phyloP scores from a whole-genome alignment of 2,797 vertebrate species.

The Ceyx erithaca region DNA sequence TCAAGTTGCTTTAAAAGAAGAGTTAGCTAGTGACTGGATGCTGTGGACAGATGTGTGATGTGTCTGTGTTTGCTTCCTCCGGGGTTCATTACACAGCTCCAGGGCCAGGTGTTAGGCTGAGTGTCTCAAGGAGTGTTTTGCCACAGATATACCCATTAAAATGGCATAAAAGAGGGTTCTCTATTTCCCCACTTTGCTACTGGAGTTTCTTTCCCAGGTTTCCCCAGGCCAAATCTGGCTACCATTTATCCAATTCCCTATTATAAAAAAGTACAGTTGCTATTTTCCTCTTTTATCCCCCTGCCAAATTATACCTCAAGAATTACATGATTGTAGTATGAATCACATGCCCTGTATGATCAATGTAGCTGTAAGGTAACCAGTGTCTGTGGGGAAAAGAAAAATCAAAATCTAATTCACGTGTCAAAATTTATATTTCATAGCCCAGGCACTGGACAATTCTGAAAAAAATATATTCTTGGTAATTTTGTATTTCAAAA shows the following conservation, averaged over 20 bases:
- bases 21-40: not conserved
- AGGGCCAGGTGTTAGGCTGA: not conserved
- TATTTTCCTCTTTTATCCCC: not conserved
- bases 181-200: not conserved
- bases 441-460: not conserved
- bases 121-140: not conserved
- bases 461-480: not conserved
- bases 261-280: not conserved
- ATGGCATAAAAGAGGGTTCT: not conserved
- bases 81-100: not conserved
- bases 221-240: not conserved
- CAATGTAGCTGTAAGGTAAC: not conserved
- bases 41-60: not conserved
- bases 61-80: not conserved
- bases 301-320: not conserved
- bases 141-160: not conserved
- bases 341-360: not conserved
- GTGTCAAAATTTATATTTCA: not conserved
- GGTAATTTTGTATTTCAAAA: not conserved
- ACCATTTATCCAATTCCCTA: not conserved
- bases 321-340: not conserved
- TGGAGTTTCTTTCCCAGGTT: not conserved
- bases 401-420: not conserved
- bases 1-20: not conserved
- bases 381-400: not conserved